Evolutionary conservation across 2,888 invertebrate genomes (phyloP).

Genomic region (Nephrotoma appendiculata): DNA sequence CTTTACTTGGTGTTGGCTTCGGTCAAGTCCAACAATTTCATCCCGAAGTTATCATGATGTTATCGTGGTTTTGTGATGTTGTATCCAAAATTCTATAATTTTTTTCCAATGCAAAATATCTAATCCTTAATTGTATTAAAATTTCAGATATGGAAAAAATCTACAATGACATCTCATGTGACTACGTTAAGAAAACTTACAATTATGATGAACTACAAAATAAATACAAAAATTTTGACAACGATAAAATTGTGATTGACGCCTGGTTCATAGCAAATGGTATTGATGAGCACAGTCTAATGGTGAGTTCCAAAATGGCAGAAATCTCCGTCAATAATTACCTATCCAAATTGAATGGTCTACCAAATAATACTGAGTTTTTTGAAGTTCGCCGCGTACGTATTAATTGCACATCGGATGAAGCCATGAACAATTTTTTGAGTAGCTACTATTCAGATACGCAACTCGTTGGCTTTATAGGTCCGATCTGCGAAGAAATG

Average conservation of each 20-base stretch:
- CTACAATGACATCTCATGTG: not conserved
- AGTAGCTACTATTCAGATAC: slow-evolving; percentile 40
- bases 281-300: not conserved
- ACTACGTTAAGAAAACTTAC: not conserved
- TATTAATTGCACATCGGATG: slow-evolving; percentile 34
- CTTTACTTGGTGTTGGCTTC: no score
- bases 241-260: not conserved
- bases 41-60: no score
- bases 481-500: slow-evolving; percentile 69
- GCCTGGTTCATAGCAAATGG: not conserved
- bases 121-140: not conserved
- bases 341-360: not conserved
- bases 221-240: not conserved
- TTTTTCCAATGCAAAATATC: no score
- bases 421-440: slow-evolving; percentile 61
- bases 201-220: not conserved
- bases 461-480: slow-evolving; percentile 54
- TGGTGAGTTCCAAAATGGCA: not conserved
- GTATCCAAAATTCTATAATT: no score
- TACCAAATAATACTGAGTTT: not conserved
- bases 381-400: not conserved
- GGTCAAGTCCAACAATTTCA: no score
- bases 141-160: not conserved
- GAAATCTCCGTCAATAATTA: not conserved
- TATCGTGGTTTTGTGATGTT: no score